Conservation (phyloP, 2,888 invertebrate species). For the Ectemnius continuus region DNA sequence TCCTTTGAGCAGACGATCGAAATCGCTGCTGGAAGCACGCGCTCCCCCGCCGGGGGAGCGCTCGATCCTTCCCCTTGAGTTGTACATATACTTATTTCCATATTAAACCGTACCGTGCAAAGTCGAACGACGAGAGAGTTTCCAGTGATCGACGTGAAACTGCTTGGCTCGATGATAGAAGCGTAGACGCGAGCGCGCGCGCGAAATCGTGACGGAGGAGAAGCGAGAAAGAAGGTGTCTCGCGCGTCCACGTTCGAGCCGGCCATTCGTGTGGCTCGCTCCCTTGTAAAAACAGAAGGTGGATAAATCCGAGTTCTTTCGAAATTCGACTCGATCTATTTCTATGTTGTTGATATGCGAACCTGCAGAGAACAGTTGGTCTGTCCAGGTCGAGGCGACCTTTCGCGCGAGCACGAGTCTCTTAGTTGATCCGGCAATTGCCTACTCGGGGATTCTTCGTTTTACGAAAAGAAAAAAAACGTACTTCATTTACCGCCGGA, state of each 20-base stretch:
- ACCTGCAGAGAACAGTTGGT: too few species aligned
- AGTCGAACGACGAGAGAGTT: conserved; percentile 25
- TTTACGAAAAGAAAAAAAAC: background rate
- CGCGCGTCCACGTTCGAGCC: conserved; percentile 1
- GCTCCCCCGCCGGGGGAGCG: background rate
- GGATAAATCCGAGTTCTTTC: too few species aligned
- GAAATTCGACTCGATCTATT: too few species aligned
- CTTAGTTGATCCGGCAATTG: too few species aligned
- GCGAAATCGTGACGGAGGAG: conserved; percentile 2
- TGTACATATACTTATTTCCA: conserved; percentile 42
- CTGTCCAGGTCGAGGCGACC: too few species aligned
- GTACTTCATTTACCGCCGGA: conserved; percentile 17
- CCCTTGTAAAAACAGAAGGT: conserved; percentile 14
- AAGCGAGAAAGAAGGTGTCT: conserved; percentile 13
- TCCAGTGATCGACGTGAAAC: conserved; percentile 42
- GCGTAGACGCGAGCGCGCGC: conserved; percentile 9
- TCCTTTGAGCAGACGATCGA: conserved; percentile 19
- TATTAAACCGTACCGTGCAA: conserved; percentile 18
- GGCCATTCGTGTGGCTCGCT: conserved; percentile 15
- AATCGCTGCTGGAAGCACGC: conserved; percentile 1
- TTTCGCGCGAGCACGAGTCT: too few species aligned
- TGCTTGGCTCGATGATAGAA: conserved; percentile 36
- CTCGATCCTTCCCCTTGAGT: conserved; percentile 36
- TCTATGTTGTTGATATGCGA: too few species aligned
- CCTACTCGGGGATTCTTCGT: conserved; percentile 7